phyloP scores from a whole-genome alignment of 2,888 invertebrate species.

The Amaurobius ferox region DNA sequence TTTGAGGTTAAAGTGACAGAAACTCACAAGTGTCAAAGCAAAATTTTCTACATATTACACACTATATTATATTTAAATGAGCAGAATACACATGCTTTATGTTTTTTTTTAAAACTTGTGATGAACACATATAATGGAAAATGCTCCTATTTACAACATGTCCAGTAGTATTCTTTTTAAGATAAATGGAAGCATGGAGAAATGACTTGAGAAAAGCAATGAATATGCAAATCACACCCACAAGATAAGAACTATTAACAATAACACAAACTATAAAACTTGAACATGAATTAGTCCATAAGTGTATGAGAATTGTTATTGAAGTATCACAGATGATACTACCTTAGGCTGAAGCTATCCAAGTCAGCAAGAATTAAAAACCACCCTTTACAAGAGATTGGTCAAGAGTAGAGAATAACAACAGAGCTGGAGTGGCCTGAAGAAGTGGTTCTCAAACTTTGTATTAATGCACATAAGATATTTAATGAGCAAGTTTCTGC shows the following conservation, averaged over 20 bases:
- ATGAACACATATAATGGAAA: neutral
- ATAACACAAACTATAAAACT: neutral
- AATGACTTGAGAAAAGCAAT: slow-evolving; percentile 1
- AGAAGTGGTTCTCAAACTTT: neutral
- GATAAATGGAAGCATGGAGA: neutral
- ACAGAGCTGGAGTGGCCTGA: slow-evolving; percentile 7
- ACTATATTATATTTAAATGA: neutral
- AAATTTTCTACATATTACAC: neutral
- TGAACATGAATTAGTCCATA: slow-evolving; percentile 12
- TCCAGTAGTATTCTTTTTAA: neutral
- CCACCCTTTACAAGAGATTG: slow-evolving; percentile 29
- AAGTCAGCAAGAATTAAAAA: slow-evolving; percentile 56
- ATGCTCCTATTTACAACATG: neutral
- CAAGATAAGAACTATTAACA: slow-evolving; percentile 1
- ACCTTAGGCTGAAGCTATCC: slow-evolving; percentile 71
- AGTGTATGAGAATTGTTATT: slow-evolving; percentile 11
- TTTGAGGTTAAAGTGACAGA: neutral
- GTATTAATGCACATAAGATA: too few species aligned
- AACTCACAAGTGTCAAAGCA: neutral
- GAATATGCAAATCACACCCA: slow-evolving; percentile 7
- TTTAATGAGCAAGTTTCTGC: too few species aligned
- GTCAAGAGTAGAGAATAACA: neutral
- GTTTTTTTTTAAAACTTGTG: neutral
- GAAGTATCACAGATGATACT: slow-evolving; percentile 71
- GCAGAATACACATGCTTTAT: neutral